Evolutionary conservation across 2,888 invertebrate genomes (phyloP).

Genomic region (Tinea pellionella): DNA sequence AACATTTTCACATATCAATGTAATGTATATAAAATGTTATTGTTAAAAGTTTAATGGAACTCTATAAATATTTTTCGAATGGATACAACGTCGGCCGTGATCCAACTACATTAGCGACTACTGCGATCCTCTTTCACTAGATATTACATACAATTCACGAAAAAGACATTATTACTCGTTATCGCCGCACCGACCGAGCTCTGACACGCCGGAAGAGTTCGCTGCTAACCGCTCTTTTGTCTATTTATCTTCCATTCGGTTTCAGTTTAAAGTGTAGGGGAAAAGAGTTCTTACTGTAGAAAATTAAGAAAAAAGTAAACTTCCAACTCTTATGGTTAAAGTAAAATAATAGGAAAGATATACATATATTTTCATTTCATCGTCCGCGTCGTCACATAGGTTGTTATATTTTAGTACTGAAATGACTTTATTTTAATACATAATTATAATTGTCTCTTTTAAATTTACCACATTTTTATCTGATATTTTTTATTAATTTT

Average conservation of each 20-base stretch:
- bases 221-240: conserved; percentile 15
- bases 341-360: background rate
- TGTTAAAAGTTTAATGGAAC: background rate
- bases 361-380: background rate
- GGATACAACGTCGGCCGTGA: background rate
- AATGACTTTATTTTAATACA: no score
- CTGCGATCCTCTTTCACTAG: conserved; percentile 5
- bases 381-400: no score
- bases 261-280: conserved; percentile 10
- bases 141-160: conserved; percentile 20
- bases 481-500: no score
- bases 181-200: conserved; percentile 17
- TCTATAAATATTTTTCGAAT: background rate
- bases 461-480: no score
- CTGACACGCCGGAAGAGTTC: conserved; percentile 16
- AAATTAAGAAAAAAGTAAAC: background rate
- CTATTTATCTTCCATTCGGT: conserved; percentile 16
- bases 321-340: background rate
- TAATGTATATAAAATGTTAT: no score
- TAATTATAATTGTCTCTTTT: no score
- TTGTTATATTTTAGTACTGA: no score
- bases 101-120: conserved; percentile 14
- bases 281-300: background rate
- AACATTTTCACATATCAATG: no score
- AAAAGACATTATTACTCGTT: conserved; percentile 20